phyloP scores from a whole-genome alignment of 2,797 vertebrate species.

The Serranus cabrilla region DNA sequence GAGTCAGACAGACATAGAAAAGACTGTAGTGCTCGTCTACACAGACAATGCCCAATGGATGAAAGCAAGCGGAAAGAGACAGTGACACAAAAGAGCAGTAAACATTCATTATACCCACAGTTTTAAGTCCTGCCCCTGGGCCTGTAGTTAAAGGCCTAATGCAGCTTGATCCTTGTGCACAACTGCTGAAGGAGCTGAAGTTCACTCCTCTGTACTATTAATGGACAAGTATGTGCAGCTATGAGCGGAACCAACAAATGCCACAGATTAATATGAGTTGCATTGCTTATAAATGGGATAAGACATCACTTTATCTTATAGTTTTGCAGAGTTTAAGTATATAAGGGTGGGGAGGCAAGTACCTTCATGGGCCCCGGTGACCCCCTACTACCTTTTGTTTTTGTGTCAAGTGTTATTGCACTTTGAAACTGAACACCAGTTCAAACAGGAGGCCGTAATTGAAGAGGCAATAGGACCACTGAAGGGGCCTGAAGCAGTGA shows the following conservation, averaged over 20 bases:
- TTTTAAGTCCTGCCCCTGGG: slow-evolving; percentile 55
- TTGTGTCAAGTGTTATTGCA: slow-evolving; percentile 75
- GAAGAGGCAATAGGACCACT: slow-evolving; percentile 51
- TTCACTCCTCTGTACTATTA: slow-evolving; percentile 65
- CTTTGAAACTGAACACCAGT: slow-evolving; percentile 83
- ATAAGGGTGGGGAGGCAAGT: slow-evolving; percentile 16
- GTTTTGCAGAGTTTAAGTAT: slow-evolving; percentile 8
- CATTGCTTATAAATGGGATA: slow-evolving; percentile 37
- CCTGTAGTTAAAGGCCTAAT: slow-evolving; percentile 58
- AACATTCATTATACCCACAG: slow-evolving; percentile 75
- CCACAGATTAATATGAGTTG: slow-evolving; percentile 44
- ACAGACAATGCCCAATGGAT: slow-evolving; percentile 76
- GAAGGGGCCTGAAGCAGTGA: slow-evolving; percentile 46
- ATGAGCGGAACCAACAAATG: slow-evolving; percentile 58
- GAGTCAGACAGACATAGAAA: slow-evolving; percentile 74
- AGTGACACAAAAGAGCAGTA: slow-evolving; percentile 78
- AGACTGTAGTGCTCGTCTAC: slow-evolving; percentile 71
- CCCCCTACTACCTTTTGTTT: slow-evolving; percentile 75
- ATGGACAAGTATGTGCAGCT: slow-evolving; percentile 56
- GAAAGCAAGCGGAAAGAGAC: slow-evolving; percentile 73
- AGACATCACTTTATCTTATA: slow-evolving; percentile 9
- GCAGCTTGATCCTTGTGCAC: slow-evolving; percentile 53
- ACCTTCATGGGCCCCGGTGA: slow-evolving; percentile 31
- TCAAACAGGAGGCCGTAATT: slow-evolving; percentile 77
- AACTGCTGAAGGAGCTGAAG: slow-evolving; percentile 61